Base-by-base conservation (phyloP, 2,113 vertebrate genomes). In the Thryonomys swinderianus region DNA sequence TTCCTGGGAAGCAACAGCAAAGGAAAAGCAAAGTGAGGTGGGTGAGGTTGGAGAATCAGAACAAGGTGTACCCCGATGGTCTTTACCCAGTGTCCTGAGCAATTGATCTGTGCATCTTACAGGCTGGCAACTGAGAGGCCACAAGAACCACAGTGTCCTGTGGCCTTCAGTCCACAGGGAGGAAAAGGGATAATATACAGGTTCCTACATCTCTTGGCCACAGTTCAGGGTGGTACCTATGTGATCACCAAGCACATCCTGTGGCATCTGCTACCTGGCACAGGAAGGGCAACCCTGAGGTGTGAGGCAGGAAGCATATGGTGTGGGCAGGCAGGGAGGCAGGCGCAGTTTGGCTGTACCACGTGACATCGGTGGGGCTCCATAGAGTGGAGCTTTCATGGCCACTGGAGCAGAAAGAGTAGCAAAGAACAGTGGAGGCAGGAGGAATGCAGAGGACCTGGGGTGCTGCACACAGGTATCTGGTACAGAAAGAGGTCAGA, bases 231-330 rank as follows among this genome's bases (percentile, higher is more conserved):
- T 21, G 91, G 64, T 66, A 30, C n/a, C 3, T 18, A 1, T n/a
- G 48, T 73, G 69, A 69, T 42, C 67, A 62, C 34, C 27, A 32
- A 27, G 79, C 66, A 69, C n/a, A 48, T 69, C 84, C 59, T 62
- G 37, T 71, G 79, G 55, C 69, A 74, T 87, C 86, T 87, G 62
- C 82, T 74, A 9, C 69, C 83, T 84, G 85, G 85, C 80, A 89
- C 37, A 45, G 30, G 37, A 18, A 16, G 66, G 30, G 79, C 48
- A 78, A 40, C 53, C 71, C 85, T 62, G 85, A 79, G 53, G 42
- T 16, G 21, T 21, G n/a, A 91, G 79, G 59, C 1, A 0, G 57
- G 79, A 57, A 45, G 57, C 83, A 40, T 48, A 32, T n/a, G 79
- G 73, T 37, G 2, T 78, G 73, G 45, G 81, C 18, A 16, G 6